Base-by-base conservation (phyloP, 1,140 invertebrate species). In the Brachionus sp. region DNA sequence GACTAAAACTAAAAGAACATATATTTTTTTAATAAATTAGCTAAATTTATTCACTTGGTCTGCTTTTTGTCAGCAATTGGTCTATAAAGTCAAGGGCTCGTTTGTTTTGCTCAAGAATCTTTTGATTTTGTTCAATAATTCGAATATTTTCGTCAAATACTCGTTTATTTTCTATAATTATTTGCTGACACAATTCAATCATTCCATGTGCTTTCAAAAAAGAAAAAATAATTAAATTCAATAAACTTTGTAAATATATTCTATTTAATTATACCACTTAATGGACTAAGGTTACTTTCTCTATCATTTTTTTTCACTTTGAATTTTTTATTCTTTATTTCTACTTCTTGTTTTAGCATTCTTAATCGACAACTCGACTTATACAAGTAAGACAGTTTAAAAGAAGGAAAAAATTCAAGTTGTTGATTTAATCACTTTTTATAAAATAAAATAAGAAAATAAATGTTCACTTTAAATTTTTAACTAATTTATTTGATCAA, bases 401-500 rank as follows among this genome's bases (percentile, higher is more conserved):
- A 29, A n/a, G n/a, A n/a, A n/a, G n/a, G n/a, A n/a, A n/a, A n/a
- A n/a, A n/a, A n/a, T n/a, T n/a, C n/a, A n/a, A n/a, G n/a, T n/a
- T n/a, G n/a, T n/a, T n/a, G n/a, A n/a, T n/a, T n/a, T n/a, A n/a
- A n/a, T n/a, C n/a, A n/a, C n/a, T n/a, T n/a, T n/a, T n/a, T n/a
- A n/a, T n/a, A n/a, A n/a, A n/a, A n/a, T n/a, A n/a, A n/a, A n/a
- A n/a, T n/a, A n/a, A n/a, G n/a, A n/a, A n/a, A n/a, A n/a, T n/a
- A n/a, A n/a, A n/a, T n/a, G n/a, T n/a, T n/a, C n/a, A n/a, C n/a
- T n/a, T n/a, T n/a, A n/a, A n/a, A n/a, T n/a, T n/a, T n/a, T n/a
- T n/a, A n/a, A 46, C 23, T 39, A 46, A 44, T 46, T 75, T 75
- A 75, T 75, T 75, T 80, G 10, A 13, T 33, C 19, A 82, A 33